Evolutionary conservation across 1,140 invertebrate genomes (phyloP).

Genomic region (Bradynema listronoti): DNA sequence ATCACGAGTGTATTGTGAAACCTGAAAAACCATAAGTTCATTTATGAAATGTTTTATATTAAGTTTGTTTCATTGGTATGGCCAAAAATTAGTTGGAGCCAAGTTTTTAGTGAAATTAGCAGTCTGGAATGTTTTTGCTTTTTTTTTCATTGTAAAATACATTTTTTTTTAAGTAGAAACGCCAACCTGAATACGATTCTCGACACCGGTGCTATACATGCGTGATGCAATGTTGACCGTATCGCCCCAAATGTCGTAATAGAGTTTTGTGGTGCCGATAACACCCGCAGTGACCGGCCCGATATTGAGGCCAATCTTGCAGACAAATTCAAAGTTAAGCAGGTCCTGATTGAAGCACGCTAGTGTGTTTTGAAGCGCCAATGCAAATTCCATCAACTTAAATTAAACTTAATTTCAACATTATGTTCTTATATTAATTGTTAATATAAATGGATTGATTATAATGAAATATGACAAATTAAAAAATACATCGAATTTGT

Average conservation of each 20-base stretch:
- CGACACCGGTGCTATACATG: conserved; percentile 78
- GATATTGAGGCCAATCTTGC: conserved; percentile 55
- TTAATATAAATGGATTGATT: no score
- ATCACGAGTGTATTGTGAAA: conserved; percentile 60
- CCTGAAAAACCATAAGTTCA: conserved; percentile 65
- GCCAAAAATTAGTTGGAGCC: no score
- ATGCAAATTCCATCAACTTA: conserved; percentile 55
- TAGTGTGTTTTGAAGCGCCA: conserved; percentile 51
- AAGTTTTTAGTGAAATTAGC: no score
- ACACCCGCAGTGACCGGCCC: conserved; percentile 63
- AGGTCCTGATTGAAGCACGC: conserved; percentile 54
- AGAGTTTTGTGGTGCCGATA: conserved; percentile 87
- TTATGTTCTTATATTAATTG: no score
- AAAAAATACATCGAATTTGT: no score
- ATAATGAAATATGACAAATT: no score
- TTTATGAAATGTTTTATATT: background rate
- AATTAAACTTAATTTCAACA: conserved; percentile 19
- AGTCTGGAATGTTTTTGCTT: no score
- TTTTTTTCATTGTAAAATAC: background rate
- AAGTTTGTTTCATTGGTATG: background rate
- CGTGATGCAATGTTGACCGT: conserved; percentile 84
- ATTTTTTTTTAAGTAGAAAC: background rate
- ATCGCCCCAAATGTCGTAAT: conserved; percentile 94
- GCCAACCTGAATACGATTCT: conserved; percentile 74
- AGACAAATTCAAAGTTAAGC: conserved; percentile 56